These are phyloP conservation scores for Morus bassanus DNA, from an alignment of 2,797 vertebrate genomes.

Conservation along the genomic window DNA sequence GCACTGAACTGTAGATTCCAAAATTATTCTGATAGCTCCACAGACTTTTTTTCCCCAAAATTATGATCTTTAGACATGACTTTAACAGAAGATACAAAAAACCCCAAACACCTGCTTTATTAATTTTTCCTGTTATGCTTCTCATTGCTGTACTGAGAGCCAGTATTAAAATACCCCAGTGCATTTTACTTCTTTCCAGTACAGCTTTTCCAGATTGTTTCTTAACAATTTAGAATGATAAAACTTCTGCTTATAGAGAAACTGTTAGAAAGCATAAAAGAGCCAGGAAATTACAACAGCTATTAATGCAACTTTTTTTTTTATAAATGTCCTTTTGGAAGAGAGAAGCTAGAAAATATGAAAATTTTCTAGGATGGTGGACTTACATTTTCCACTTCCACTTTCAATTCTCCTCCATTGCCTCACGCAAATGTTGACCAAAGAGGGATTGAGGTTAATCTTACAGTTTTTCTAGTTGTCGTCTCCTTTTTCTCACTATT, in stretches of 20 bases:
- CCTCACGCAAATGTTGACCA: neutral
- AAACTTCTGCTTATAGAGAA: neutral
- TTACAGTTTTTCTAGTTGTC: neutral
- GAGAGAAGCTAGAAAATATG: neutral
- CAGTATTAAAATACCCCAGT: neutral
- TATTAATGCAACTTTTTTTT: neutral
- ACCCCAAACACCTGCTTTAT: neutral
- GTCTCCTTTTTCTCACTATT: neutral
- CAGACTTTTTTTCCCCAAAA: neutral
- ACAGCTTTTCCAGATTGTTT: neutral
- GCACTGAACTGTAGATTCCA: neutral
- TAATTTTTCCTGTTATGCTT: neutral
- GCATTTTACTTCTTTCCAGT: neutral
- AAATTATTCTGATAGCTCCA: neutral
- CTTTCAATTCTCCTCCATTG: neutral
- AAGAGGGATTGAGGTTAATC: neutral
- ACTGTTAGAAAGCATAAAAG: neutral
- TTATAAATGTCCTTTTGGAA: neutral
- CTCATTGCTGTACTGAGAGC: neutral
- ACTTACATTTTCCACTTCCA: neutral
- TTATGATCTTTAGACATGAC: neutral
- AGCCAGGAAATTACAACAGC: neutral
- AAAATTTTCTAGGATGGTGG: neutral
- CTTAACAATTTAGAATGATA: neutral
- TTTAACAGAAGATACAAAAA: neutral